Percentiles rank a stretch among this genome's conserved stretches.
These are phyloP conservation scores for Amphiprion clarkii DNA, from an alignment of 2,797 vertebrate genomes.

Conservation along the genomic window DNA sequence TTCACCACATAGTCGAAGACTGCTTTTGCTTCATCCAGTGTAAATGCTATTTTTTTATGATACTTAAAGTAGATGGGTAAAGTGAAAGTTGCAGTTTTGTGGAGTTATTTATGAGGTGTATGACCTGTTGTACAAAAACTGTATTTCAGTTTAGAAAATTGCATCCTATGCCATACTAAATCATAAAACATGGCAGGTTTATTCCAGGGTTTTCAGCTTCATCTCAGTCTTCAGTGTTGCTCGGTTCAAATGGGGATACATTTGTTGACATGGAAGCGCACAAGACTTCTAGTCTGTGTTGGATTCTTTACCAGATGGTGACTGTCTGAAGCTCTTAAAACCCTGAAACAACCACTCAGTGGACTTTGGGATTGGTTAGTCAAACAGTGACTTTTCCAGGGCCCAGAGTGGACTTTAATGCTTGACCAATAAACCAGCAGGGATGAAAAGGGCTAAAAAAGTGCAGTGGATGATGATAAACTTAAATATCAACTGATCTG, in stretches of 20 bases:
- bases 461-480: background rate
- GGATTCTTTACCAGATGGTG: background rate
- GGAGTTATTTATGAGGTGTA: constrained; percentile 32
- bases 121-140: constrained; percentile 26
- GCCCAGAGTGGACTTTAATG: background rate
- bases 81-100: constrained; percentile 23
- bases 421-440: background rate
- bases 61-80: constrained; percentile 21
- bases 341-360: background rate
- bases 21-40: constrained; percentile 45
- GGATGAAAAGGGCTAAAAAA: constrained; percentile 16
- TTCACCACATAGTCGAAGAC: constrained; percentile 23
- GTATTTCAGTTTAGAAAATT: constrained; percentile 24
- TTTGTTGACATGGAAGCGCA: background rate
- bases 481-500: background rate
- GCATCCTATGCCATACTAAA: constrained; percentile 4
- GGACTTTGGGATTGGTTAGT: constrained; percentile 16
- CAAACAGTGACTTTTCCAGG: background rate
- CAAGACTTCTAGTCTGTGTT: background rate
- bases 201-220: constrained; percentile 7
- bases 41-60: constrained; percentile 44
- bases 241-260: background rate
- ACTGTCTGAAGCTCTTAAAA: background rate
- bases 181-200: background rate
- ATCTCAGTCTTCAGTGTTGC: background rate